Conservation (phyloP, 1,140 invertebrate species). For the Lepidostoma basale region DNA sequence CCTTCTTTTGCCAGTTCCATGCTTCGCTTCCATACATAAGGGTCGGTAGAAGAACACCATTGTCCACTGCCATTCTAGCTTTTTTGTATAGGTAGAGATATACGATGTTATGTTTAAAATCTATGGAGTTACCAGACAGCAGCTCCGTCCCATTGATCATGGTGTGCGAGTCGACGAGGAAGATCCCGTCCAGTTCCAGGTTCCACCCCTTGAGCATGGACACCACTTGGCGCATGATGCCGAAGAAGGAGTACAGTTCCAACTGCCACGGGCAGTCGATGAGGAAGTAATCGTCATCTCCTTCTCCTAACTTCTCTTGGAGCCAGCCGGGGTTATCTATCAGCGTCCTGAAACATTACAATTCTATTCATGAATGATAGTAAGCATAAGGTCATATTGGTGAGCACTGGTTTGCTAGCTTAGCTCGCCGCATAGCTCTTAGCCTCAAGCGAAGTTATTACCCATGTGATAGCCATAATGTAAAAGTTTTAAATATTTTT, state of each 20-base stretch:
- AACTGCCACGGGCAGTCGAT: conserved; percentile 99
- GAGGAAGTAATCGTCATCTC: conserved; percentile 92
- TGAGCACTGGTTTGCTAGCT: not conserved
- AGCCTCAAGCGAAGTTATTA: too few relatives aligned
- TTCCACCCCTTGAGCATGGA: conserved; percentile 84
- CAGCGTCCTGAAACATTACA: conserved; percentile 77
- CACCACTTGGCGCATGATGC: conserved; percentile 83
- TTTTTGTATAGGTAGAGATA: not conserved
- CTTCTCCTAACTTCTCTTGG: conserved; percentile 78
- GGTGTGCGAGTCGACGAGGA: conserved; percentile 95
- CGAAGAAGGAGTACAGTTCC: conserved; percentile 96
- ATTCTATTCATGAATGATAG: not conserved
- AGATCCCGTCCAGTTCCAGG: conserved; percentile 91
- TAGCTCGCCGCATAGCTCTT: too few relatives aligned
- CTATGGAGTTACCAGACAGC: conserved; percentile 67
- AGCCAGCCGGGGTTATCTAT: conserved; percentile 92
- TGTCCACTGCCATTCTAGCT: not conserved
- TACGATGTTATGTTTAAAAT: not conserved
- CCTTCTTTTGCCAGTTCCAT: too few relatives aligned
- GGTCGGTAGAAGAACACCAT: not conserved
- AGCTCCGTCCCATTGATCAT: conserved; percentile 96
- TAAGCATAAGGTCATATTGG: conserved; percentile 1
- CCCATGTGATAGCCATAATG: too few relatives aligned
- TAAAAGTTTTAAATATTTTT: not conserved
- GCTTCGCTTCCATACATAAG: too few relatives aligned